Base-by-base conservation (phyloP, 2,113 vertebrate genomes). In the Hippoglossus stenolepis region DNA sequence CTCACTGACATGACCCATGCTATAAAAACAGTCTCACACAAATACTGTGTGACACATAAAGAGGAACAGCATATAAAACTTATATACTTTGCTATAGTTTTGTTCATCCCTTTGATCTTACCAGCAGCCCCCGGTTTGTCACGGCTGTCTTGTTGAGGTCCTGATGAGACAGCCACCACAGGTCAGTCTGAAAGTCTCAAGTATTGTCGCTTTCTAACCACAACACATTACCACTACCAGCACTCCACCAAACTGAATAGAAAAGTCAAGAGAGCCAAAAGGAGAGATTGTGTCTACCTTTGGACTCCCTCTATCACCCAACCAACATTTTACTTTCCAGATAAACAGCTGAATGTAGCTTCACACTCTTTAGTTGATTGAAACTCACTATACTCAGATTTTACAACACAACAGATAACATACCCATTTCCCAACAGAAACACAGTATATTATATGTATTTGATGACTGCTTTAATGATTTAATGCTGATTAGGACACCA, bases 81-180 rank as follows among this genome's bases (percentile, higher is more conserved):
- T 31, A 61, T 5, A 60, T 6, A 65, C 2, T 17, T 70, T 53
- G 8, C 24, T 26, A n/a, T 69, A 18, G 5, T 51, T 47, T 60
- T 62, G 57, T 62, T 63, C 13, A 49, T 62, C 75, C 75, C 64
- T 79, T 58, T 77, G 23, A 75, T 90, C 93, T 95, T 95, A 94
- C 94, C 94, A 87, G 94, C 92, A 82, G 89, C 92, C 85, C 90
- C 84, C 20, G 91, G 85, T 90, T 89, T 94, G 70, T 91, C 86
- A 8, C 71, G 83, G 80, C 70, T 89, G 62, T 91, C 91, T 77
- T 88, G 93, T 58, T 77, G 90, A 57, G 58, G 57, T 93, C 92
- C 93, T 94, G 90, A 88, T 91, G 84, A 91, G 45, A 94, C 85
- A 93, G 85, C 88, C 84, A 73, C 80, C 83, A 88, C 75, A 91